Evolutionary conservation across 2,113 vertebrate genomes (phyloP).

Genomic region (Pterocles burchelli): DNA sequence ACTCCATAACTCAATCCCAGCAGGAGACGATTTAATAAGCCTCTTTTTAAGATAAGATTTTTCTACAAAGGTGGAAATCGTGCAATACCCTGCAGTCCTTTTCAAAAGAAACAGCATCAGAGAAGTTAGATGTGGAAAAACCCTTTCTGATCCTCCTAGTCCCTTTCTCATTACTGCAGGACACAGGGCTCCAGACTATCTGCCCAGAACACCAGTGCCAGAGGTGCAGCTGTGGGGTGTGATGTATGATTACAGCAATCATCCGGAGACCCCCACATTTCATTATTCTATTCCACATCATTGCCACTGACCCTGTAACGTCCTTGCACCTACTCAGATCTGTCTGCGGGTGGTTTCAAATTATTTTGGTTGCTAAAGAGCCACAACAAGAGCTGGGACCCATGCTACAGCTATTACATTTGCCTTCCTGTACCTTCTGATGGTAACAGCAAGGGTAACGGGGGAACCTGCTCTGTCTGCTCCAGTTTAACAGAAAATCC

Average conservation of each 20-base stretch:
- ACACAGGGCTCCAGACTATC: background rate
- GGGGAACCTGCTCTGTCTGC: background rate
- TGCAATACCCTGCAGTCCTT: background rate
- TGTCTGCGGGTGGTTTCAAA: background rate
- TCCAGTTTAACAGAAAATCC: background rate
- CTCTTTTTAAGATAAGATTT: background rate
- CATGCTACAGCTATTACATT: background rate
- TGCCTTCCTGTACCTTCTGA: background rate
- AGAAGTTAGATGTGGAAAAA: background rate
- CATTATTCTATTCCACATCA: background rate
- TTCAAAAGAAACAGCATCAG: background rate
- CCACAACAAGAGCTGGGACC: background rate
- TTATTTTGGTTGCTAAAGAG: background rate
- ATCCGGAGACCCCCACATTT: background rate
- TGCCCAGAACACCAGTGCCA: background rate
- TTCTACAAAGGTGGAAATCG: conserved; percentile 3
- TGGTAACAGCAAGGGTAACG: background rate
- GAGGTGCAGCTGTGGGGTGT: background rate
- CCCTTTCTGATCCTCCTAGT: background rate
- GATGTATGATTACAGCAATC: background rate
- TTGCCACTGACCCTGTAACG: background rate
- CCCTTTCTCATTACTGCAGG: background rate
- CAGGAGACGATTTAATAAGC: conserved; percentile 15
- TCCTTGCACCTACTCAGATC: background rate
- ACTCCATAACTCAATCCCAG: background rate